These are phyloP conservation scores for Meloidogyne exigua DNA, from an alignment of 1,140 invertebrate species.

Conservation along the genomic window DNA sequence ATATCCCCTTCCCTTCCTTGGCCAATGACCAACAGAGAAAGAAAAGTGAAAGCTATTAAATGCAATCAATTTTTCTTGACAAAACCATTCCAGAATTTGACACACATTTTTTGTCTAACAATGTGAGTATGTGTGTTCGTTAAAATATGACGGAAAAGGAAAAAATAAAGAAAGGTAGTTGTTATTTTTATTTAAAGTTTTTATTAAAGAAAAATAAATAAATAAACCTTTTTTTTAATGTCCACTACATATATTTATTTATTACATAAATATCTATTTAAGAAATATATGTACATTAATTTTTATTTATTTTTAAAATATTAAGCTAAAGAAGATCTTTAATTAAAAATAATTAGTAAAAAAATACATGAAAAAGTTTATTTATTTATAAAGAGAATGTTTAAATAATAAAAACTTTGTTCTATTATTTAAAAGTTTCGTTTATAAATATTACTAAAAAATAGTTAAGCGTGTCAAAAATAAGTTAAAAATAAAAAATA, in stretches of 20 bases:
- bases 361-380: too few species aligned
- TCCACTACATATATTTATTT: too few species aligned
- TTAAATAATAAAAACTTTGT: too few species aligned
- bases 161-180: not conserved
- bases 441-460: not conserved
- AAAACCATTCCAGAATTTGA: not conserved
- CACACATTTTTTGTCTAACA: not conserved
- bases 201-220: not conserved
- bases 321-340: too few species aligned
- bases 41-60: not conserved
- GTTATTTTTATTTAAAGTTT: not conserved
- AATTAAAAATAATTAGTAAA: too few species aligned
- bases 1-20: not conserved
- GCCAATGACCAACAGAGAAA: not conserved
- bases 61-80: not conserved
- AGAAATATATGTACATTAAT: too few species aligned
- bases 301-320: too few species aligned
- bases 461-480: not conserved
- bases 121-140: not conserved
- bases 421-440: not conserved
- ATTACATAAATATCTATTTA: too few species aligned
- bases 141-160: not conserved
- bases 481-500: too few species aligned
- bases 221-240: not conserved
- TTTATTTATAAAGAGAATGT: too few species aligned